Percentiles rank a stretch among this genome's conserved stretches.
These are phyloP conservation scores for Danaus chrysippus DNA, from an alignment of 2,888 invertebrate genomes.

Conservation along the genomic window DNA sequence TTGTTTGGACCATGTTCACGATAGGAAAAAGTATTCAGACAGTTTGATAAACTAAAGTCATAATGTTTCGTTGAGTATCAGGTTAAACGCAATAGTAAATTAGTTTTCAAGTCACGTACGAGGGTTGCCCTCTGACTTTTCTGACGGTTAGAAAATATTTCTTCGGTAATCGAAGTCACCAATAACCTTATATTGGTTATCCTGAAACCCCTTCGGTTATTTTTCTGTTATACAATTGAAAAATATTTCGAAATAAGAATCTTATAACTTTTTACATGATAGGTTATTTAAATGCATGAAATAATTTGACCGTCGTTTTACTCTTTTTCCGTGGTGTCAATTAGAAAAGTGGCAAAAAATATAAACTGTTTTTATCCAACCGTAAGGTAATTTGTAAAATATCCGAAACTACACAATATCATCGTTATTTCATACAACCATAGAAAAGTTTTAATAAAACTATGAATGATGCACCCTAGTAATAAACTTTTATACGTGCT, in stretches of 20 bases:
- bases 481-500: too few relatives aligned
- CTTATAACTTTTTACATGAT: not conserved
- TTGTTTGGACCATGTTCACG: conserved; percentile 53
- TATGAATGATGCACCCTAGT: too few relatives aligned
- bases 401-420: too few relatives aligned
- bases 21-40: conserved; percentile 48
- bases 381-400: too few relatives aligned
- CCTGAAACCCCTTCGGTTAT: not conserved
- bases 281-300: too few relatives aligned
- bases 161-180: conserved; percentile 47
- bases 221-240: not conserved
- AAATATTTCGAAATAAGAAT: not conserved
- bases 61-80: conserved; percentile 49
- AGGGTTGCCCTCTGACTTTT: conserved; percentile 52
- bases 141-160: conserved; percentile 65
- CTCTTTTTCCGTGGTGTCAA: too few relatives aligned
- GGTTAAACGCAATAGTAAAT: conserved; percentile 39
- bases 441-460: too few relatives aligned
- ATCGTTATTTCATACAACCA: too few relatives aligned
- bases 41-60: conserved; percentile 64
- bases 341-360: too few relatives aligned
- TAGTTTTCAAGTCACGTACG: conserved; percentile 51
- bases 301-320: too few relatives aligned
- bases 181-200: not conserved
- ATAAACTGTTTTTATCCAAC: too few relatives aligned